Base-by-base conservation (phyloP, 2,113 vertebrate species). In the Elachura formosa region DNA sequence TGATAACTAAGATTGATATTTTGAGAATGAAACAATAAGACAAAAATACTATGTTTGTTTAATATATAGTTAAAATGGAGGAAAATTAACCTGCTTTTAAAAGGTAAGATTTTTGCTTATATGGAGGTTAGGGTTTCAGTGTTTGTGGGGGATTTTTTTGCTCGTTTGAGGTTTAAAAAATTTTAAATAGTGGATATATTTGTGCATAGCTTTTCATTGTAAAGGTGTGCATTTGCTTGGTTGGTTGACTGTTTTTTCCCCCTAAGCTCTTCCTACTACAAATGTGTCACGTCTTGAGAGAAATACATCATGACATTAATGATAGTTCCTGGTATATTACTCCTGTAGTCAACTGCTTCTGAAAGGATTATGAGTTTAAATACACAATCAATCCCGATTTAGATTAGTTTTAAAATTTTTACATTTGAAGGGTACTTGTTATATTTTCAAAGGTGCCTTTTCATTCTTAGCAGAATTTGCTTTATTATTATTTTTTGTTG, bases 61-160 rank as follows among this genome's bases (percentile, higher is more conserved):
- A 55, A 55, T 52, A 28, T 25, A 67, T 38, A 12, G 15, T 48
- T 56, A 82, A 85, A 84, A 52, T n/a, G 1, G 18, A 69, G 19
- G 17, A 31, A 75, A 90, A 55, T 5, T 0, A 55, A 25, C 10
- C 4, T 46, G 11, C 1, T 62, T 86, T 55, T 64, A 80, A 94
- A 68, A 48, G 2, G 9, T 1, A 45, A 22, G 6, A 25, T 29
- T 83, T 83, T 83, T 69, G 2, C 8, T 71, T 56, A n/a, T n/a
- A n/a, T n/a, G 7, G 10, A 12, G 12, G 1, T 26, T 51, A 15
- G 36, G 10, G 1, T 14, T 13, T 52, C 41, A 5, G 34, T 36
- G 14, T 14, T 49, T 56, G 6, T 14, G 4, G 9, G 5, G 7
- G 2, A 0, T 25, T 5, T 11, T 20, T 40, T n/a, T 40, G 19